These are phyloP conservation scores for Scalopus aquaticus DNA, from an alignment of 2,113 vertebrate species.

Conservation along the genomic window DNA sequence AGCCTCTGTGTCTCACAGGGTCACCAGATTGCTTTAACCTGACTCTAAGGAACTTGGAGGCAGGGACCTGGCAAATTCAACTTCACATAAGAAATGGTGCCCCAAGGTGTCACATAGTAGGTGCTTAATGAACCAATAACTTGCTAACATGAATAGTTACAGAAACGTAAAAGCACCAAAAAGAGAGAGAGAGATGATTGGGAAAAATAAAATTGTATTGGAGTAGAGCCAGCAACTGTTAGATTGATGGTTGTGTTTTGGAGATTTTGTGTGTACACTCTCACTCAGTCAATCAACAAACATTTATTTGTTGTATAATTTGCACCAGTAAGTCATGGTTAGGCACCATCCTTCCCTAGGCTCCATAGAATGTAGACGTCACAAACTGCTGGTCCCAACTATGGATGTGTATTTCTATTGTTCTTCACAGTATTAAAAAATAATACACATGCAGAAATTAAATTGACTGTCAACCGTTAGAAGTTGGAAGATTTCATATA, in stretches of 20 bases:
- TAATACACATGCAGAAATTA: not conserved
- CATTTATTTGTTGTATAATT: not conserved
- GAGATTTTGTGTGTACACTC: not conserved
- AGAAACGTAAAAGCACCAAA: not conserved
- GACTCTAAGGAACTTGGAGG: not conserved
- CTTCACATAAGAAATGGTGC: not conserved
- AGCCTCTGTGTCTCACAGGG: not conserved
- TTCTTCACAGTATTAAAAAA: not conserved
- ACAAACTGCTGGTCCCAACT: not conserved
- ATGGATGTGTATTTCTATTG: not conserved
- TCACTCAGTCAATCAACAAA: not conserved
- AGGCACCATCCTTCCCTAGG: not conserved
- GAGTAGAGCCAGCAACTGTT: not conserved
- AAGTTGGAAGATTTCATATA: not conserved
- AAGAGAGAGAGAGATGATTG: no score
- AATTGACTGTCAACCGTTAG: not conserved
- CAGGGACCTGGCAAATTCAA: not conserved
- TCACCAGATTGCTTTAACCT: not conserved
- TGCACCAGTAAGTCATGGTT: no score
- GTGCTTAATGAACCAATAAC: not conserved
- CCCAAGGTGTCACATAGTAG: not conserved
- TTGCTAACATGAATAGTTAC: accelerated
- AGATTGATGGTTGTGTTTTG: not conserved
- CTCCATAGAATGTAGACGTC: not conserved
- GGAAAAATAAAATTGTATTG: not conserved